Conservation (phyloP, 2,113 vertebrate genomes). For the Ceuthmochares aereus region DNA sequence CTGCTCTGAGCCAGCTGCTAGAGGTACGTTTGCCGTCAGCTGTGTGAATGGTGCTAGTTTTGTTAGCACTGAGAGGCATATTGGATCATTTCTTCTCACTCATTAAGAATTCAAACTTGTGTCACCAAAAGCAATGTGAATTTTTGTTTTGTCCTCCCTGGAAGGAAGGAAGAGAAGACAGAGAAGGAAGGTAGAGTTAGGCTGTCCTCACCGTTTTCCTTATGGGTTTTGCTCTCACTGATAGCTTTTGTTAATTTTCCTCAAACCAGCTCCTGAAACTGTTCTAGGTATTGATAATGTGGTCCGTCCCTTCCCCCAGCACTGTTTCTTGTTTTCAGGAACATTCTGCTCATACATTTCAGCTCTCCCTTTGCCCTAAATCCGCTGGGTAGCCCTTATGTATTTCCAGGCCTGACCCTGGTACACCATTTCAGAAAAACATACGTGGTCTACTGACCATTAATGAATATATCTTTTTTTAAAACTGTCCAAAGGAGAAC, state of each 20-base stretch:
- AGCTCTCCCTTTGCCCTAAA: neutral
- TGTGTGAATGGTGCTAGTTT: neutral
- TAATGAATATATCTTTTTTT: neutral
- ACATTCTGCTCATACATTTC: neutral
- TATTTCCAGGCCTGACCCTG: neutral
- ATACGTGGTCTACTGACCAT: neutral
- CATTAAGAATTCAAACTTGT: neutral
- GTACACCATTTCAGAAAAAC: neutral
- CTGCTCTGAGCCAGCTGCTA: conserved; percentile 94
- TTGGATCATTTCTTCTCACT: neutral
- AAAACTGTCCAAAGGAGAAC: neutral
- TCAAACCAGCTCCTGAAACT: neutral
- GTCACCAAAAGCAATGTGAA: neutral
- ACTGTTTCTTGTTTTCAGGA: neutral
- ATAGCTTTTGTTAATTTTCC: neutral
- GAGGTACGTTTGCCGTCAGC: conserved; percentile 81
- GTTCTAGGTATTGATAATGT: neutral
- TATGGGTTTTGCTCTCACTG: neutral
- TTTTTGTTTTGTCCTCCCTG: neutral
- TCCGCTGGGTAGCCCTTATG: neutral
- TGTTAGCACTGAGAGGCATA: neutral
- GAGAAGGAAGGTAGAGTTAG: neutral
- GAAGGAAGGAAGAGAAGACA: too few species aligned
- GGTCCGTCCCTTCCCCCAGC: neutral
- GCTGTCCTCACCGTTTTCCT: neutral